Base-by-base conservation (phyloP, 35 echinoderm and acorn worm species). In the Apostichopus californicus region DNA sequence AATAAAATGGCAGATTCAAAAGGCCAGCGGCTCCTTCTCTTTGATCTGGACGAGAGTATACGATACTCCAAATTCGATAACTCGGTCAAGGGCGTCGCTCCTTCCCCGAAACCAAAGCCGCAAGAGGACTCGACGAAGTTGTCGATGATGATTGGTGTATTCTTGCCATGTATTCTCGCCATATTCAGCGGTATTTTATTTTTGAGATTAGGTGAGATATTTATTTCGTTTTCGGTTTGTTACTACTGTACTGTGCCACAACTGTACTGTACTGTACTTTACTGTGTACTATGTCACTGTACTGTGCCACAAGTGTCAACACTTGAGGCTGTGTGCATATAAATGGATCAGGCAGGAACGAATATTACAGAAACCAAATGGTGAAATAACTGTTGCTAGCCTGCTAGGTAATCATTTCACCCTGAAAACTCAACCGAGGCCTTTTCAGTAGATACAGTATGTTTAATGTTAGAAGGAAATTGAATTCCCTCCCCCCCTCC, bases 121-220 rank as follows among this genome's bases (percentile, higher is more conserved):
- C 66, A 14, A 56, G 80, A 14, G 0, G 89, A 78, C 12, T 34
- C 55, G 71, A 91, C 54, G 55, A 92, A 98, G 86, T 81, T 98
- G 68, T 93, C 94, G 24, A 96, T 95, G 66, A 92, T 98, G 20
- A 94, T 94, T 52, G 97, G 97, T 18, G 95, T 96, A 14, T 96
- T 98, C 86, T 77, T 98, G 73, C 97, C 97, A 12, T 98, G 97
- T 88, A 95, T 98, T 21, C 93, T 98, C 4, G 95, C 97, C 6
- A 98, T 98, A 55, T 98, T 98, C 81, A 98, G 97, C 78, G 97
- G 93, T 9, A 94, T 98, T 94, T 77, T 98, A 59, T 98, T 98
- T 93, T 81, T 98, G 22, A 86, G 97, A 78, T 87, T 98, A 26
- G 97, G 97, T 98, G 77, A 96, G 97, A 34, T 20, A 61, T 9